Base-by-base conservation (phyloP, 2,888 invertebrate genomes). In the Hecatera dysodea region DNA sequence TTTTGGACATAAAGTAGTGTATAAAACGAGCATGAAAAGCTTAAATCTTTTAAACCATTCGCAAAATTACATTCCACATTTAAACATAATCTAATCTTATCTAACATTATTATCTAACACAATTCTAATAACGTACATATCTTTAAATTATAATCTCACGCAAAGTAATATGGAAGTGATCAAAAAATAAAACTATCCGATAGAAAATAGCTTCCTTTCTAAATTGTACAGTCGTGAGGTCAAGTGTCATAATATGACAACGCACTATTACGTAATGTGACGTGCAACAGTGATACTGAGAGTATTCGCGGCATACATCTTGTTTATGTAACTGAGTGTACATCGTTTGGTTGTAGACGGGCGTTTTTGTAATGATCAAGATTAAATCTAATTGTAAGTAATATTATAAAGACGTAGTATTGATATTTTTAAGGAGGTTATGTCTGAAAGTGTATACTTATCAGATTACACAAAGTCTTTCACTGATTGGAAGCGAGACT, bases 221-320 rank as follows among this genome's bases (percentile, higher is more conserved):
- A 81, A 81, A 77, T 8, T 12, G 52, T 62, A 36, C 52, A 46
- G 27, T 66, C 62, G 62, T 53, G 67, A 62, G 84, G 84, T 78
- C 78, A 84, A 75, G 74, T 63, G 80, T 74, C 76, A 78, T 80
- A 80, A 80, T 82, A 63, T 80, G 82, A 82, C 82, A 79, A 74
- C 65, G 75, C 59, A 71, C 7, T 27, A 42, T 78, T 81, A 77
- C 46, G 56, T 78, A 81, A 64, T 42, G 22, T 59, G 62, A 72
- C 67, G 44, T 68, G 77, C 67, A 74, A 71, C 67, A 78, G 78
- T 74, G 73, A 76, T 74, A 72, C 64, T 75, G 67, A 27, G 48
- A 72, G 60, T 68, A 12, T 63, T 65, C 67, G 44, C 55, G 42
- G 50, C 67, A 44, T 46, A 65, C 33, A 67, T 55, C 44, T 67